phyloP scores from a whole-genome alignment of 2,888 invertebrate genomes.

The Drosophila nr. medialis region DNA sequence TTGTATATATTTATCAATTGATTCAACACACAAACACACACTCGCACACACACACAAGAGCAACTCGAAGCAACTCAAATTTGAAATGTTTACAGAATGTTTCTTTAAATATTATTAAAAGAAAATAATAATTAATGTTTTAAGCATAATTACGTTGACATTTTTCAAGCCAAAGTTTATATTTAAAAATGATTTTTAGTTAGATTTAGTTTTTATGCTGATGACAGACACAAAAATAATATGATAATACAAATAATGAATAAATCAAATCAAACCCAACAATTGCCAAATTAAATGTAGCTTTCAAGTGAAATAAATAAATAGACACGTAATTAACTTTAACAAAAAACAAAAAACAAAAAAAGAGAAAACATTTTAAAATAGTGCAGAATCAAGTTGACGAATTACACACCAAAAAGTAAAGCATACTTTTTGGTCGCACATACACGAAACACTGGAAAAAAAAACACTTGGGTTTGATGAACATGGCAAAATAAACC shows the following conservation, averaged over 20 bases:
- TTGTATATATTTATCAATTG: slow-evolving; percentile 65
- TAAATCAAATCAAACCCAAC: slow-evolving; percentile 83
- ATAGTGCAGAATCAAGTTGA: slow-evolving; percentile 45
- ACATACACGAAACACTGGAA: slow-evolving; percentile 23
- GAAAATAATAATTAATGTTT: slow-evolving; percentile 49
- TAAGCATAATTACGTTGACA: slow-evolving; percentile 75
- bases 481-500: slow-evolving; percentile 61
- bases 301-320: slow-evolving; percentile 80
- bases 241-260: slow-evolving; percentile 36
- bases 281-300: slow-evolving; percentile 85
- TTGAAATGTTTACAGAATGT: slow-evolving; percentile 44
- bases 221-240: slow-evolving; percentile 42
- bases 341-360: slow-evolving; percentile 30
- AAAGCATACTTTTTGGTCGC: slow-evolving; percentile 68
- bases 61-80: slow-evolving; percentile 65
- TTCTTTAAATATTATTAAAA: slow-evolving; percentile 44
- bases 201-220: slow-evolving; percentile 72
- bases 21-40: slow-evolving; percentile 34
- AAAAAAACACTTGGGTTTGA: slow-evolving; percentile 69
- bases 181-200: slow-evolving; percentile 74
- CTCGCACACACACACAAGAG: slow-evolving; percentile 30
- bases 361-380: slow-evolving; percentile 51
- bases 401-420: slow-evolving; percentile 57
- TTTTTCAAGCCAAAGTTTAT: slow-evolving; percentile 83
- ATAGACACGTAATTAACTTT: slow-evolving; percentile 73